Evolutionary conservation across 1,140 invertebrate species (phyloP).

Genomic region (Nymphalis io): DNA sequence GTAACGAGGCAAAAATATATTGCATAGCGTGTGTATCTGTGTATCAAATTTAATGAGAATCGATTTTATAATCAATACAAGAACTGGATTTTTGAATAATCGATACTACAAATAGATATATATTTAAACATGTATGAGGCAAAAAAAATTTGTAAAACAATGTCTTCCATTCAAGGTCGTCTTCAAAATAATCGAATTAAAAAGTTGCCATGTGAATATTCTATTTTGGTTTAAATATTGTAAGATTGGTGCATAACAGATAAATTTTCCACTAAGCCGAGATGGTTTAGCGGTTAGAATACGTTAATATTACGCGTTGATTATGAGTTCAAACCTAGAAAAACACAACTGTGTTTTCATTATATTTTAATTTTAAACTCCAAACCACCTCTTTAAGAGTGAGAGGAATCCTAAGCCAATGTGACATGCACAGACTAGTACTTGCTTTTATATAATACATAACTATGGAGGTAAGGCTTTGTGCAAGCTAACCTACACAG

Average conservation of each 20-base stretch:
- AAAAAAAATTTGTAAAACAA: conserved; percentile 30
- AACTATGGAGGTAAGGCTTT: no score
- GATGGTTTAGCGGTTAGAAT: no score
- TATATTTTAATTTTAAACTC: no score
- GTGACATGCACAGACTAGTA: no score
- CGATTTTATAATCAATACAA: conserved; percentile 13
- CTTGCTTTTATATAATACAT: no score
- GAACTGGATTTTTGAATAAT: conserved; percentile 15
- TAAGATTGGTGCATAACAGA: not conserved
- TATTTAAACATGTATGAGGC: conserved; percentile 6
- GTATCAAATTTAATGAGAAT: not conserved
- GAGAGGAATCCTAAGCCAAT: no score
- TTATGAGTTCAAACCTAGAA: no score
- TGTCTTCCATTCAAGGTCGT: conserved; percentile 30
- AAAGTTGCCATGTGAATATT: not conserved
- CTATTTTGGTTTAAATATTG: not conserved
- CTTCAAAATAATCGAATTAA: conserved; percentile 1
- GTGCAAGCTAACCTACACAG: no score
- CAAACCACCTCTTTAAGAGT: no score
- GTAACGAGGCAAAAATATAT: not conserved
- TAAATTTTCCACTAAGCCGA: no score
- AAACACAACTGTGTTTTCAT: no score
- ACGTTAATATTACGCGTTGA: no score
- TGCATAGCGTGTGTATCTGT: not conserved
- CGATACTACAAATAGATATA: not conserved